A percentile compares a stretch with the other conserved stretches of the same genome.
These are phyloP conservation scores for Eustalomyia histrio DNA, from an alignment of 2,888 invertebrate genomes.

Conservation along the genomic window DNA sequence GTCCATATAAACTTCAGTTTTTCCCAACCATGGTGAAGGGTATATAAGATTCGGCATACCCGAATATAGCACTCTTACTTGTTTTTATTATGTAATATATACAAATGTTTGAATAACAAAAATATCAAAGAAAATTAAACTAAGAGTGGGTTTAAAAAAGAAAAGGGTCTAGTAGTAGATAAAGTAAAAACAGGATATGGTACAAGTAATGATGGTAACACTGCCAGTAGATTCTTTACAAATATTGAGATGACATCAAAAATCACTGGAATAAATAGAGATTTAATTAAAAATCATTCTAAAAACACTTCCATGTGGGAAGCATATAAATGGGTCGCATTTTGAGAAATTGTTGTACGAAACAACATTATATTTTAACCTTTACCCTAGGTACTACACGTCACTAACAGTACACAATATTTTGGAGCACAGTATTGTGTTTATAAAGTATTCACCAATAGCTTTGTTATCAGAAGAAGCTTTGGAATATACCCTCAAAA, in stretches of 20 bases:
- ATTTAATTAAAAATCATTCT: constrained; percentile 19
- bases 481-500: too few species aligned
- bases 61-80: too few species aligned
- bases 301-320: constrained; percentile 14
- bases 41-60: too few species aligned
- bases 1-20: too few species aligned
- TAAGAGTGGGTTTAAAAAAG: constrained; percentile 61
- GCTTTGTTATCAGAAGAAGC: too few species aligned
- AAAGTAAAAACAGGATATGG: constrained; percentile 22
- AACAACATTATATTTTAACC: constrained; percentile 10
- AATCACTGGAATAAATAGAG: constrained; percentile 10
- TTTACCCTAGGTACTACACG: constrained; percentile 13
- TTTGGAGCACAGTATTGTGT: constrained; percentile 15
- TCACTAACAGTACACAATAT: constrained; percentile 25
- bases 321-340: constrained; percentile 9
- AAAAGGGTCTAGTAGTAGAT: constrained; percentile 17
- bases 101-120: too few species aligned
- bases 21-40: too few species aligned
- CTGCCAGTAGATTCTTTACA: constrained; percentile 17
- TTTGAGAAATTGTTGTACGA: constrained; percentile 4
- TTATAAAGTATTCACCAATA: too few species aligned
- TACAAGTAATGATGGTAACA: constrained; percentile 24
- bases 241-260: constrained; percentile 5
- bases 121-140: constrained; percentile 29
- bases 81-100: too few species aligned